These are phyloP conservation scores for Sinopyrophorus schimmeli DNA, from an alignment of 2,888 invertebrate species.

Conservation along the genomic window DNA sequence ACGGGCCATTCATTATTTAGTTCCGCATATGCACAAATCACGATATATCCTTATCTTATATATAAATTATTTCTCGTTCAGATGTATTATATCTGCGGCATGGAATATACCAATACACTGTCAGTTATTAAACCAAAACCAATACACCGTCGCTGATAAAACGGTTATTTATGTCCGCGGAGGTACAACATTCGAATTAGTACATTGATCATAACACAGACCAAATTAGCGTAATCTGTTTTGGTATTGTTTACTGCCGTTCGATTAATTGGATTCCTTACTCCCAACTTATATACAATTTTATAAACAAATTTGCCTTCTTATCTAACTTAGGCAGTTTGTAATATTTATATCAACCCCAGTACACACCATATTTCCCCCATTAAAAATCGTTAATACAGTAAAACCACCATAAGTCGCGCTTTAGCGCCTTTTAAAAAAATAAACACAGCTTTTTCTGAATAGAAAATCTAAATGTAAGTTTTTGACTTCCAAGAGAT, in stretches of 20 bases:
- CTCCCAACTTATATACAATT: too few species aligned
- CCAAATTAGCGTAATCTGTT: slow-evolving; percentile 40
- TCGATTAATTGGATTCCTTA: slow-evolving; percentile 37
- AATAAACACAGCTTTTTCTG: too few species aligned
- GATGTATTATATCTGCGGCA: slow-evolving; percentile 37
- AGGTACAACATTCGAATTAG: slow-evolving; percentile 40
- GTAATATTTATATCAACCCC: too few species aligned
- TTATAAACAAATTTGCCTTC: too few species aligned
- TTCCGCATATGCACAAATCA: slow-evolving; percentile 39
- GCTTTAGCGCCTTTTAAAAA: too few species aligned
- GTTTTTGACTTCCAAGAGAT: too few species aligned
- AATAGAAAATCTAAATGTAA: too few species aligned
- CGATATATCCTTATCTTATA: slow-evolving; percentile 40
- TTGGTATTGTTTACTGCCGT: slow-evolving; percentile 36
- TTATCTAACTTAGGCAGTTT: too few species aligned
- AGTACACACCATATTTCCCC: too few species aligned
- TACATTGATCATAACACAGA: slow-evolving; percentile 41
- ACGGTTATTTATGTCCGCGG: slow-evolving; percentile 39
- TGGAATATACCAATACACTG: slow-evolving; percentile 37
- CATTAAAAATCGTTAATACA: too few species aligned
- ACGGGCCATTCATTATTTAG: slow-evolving; percentile 18
- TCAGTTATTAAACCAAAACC: slow-evolving; percentile 40
- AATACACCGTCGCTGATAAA: slow-evolving; percentile 39
- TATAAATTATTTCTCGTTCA: slow-evolving; percentile 42
- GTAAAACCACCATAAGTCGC: too few species aligned